Evolutionary conservation across 2,888 invertebrate genomes (phyloP).

Genomic region (Hemicrepidius hirtus): DNA sequence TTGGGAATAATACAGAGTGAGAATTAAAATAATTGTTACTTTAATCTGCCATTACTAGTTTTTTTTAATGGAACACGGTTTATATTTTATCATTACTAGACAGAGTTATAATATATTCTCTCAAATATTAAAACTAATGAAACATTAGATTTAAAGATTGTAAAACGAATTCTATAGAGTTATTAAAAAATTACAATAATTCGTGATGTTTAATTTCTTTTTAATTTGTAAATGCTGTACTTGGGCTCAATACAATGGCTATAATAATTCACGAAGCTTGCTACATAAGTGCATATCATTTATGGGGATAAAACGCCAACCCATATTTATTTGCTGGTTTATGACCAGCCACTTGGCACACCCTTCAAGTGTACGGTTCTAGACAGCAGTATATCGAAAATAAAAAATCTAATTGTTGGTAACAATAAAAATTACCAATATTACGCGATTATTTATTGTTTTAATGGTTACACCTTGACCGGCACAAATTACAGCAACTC

Average conservation of each 20-base stretch:
- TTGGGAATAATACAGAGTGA: too few relatives aligned
- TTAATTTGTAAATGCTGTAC: not conserved
- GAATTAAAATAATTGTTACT: too few relatives aligned
- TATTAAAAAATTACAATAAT: too few relatives aligned
- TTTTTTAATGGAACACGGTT: too few relatives aligned
- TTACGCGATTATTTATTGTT: constrained; percentile 32
- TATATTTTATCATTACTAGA: too few relatives aligned
- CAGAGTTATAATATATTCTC: too few relatives aligned
- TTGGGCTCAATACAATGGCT: not conserved
- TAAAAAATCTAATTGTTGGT: constrained; percentile 35
- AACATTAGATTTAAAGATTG: too few relatives aligned
- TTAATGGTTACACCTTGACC: constrained; percentile 41
- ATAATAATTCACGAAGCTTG: not conserved
- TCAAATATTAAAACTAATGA: too few relatives aligned
- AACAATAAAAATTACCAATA: constrained; percentile 33
- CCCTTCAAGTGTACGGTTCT: constrained; percentile 10
- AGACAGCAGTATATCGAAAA: not conserved
- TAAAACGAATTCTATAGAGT: too few relatives aligned
- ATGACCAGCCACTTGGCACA: constrained; percentile 28
- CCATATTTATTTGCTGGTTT: constrained; percentile 27
- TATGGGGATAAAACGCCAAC: constrained; percentile 1
- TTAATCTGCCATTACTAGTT: too few relatives aligned
- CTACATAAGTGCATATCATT: not conserved
- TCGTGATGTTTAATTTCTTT: too few relatives aligned
- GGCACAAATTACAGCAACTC: constrained; percentile 41